Base-by-base conservation (phyloP, 2,888 invertebrate genomes). In the Trisateles emortualis region DNA sequence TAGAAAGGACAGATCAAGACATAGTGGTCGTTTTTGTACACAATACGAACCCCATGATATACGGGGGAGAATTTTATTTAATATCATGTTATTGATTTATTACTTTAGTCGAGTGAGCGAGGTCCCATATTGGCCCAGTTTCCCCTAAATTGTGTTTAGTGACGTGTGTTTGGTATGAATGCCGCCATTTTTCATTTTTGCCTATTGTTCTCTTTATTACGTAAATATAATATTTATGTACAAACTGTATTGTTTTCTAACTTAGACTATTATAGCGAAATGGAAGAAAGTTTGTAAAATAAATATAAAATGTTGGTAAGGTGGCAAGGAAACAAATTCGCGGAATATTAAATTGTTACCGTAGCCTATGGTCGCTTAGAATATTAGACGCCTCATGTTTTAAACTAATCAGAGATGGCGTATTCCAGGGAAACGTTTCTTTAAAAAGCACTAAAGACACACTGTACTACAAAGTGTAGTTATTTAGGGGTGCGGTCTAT, bases 11-110 rank as follows among this genome's bases (percentile, higher is more conserved):
- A 63, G 72, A 40, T 76, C 87, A 66, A 22, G 36, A 40, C 55
- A 74, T 36, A 61, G 47, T 81, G 87, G 89, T 64, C 79, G 75
- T 81, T 83, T 83, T 82, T 82, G 78, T 77, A 78, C 73, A 81
- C 68, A 71, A 70, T 70, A 51, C 52, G 63, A 58, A 81, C 80
- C 76, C 76, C 81, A 76, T 84, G 86, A 88, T 88, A 86, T 87
- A 88, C 81, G 83, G 74, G 76, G 79, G 82, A 80, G 83, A 85
- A 87, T 88, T 72, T 89, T 88, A 90, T 90, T 89, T 87, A 89
- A 90, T 90, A 90, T 87, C 79, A 79, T 76, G 76, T 80, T 88
- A 90, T 90, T 89, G 90, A 90, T 90, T 90, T 90, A 90, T 90
- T 71, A 79, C 75, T 74, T 53, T 72, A 72, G 73, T 75, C 59